These are phyloP conservation scores for Amblyjoppa proteus DNA, from an alignment of 2,888 invertebrate genomes.

Conservation along the genomic window DNA sequence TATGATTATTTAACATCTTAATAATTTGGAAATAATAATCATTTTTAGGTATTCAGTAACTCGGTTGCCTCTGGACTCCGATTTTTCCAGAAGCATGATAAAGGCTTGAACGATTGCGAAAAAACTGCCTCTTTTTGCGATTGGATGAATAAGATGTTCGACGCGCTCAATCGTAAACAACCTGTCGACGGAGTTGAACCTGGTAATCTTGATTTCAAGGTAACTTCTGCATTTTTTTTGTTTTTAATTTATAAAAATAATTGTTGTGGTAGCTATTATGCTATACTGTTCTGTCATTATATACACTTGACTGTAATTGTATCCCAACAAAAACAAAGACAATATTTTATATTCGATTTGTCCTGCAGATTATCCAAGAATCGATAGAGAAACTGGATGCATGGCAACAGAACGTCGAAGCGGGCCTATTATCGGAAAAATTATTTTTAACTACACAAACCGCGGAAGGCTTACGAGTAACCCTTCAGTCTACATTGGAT, in stretches of 20 bases:
- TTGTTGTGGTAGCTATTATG: not conserved
- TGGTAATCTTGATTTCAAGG: conserved; percentile 59
- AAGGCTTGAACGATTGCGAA: conserved; percentile 55
- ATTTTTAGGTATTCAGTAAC: conserved; percentile 60
- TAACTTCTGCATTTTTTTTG: not conserved
- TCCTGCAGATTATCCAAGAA: conserved; percentile 56
- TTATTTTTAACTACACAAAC: conserved; percentile 62
- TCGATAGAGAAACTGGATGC: conserved; percentile 61
- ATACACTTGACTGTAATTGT: not conserved
- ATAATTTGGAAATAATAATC: not conserved
- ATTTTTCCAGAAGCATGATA: conserved; percentile 42
- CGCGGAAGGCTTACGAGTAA: conserved; percentile 59
- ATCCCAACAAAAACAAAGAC: not conserved
- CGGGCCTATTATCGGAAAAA: conserved; percentile 47
- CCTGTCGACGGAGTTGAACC: conserved; percentile 37
- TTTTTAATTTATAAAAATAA: not conserved
- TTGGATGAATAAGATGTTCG: conserved; percentile 63
- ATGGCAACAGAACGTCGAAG: conserved; percentile 62
- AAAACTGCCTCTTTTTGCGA: conserved; percentile 60
- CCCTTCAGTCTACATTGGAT: conserved; percentile 63
- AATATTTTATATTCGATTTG: conserved; percentile 18
- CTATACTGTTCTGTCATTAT: not conserved
- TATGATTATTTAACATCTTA: not conserved
- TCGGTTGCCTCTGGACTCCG: conserved; percentile 55
- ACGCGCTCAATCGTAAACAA: conserved; percentile 63